Evolutionary conservation across 1,140 invertebrate genomes (phyloP), one percentile per base, ranked within the genome.

Genomic region (Charaxes varanes): DNA sequence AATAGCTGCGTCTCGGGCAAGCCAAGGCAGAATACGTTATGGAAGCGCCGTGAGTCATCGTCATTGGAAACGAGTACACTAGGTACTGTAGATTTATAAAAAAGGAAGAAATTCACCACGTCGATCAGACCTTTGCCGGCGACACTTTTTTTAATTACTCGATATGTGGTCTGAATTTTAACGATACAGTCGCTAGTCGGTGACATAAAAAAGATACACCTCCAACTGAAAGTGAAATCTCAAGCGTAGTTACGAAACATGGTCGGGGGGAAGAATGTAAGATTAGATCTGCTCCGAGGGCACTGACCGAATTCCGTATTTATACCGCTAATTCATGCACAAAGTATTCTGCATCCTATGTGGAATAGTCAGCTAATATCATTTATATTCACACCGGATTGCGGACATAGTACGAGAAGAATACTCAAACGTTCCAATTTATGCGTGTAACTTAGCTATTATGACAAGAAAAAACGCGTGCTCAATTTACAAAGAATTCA

Each of bases 221-320:
- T 27, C 21, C 18, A 41, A 45, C 52, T 52, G 64, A 76, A 73
- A 74, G 64, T 62, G 73, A 78, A 74, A 74, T 61, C 54, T 62
- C 50, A 58, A 56, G 49, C 38, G 41, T 52, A 50, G 53, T 77
- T 74, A 74, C 72, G 68, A 74, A 76, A 80, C 62, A 48, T 33
- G 22, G 30, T 22, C 46, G 23, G 41, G 34, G 41, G 43, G 37
- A 57, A 48, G 55, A 58, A 52, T 49, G 48, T 53, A 53, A 70
- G 72, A 72, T 73, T 70, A 74, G 65, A 70, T 69, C 58, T 66
- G 59, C 41, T 48, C 34, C 41, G 70, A 61, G 74, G 65, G 63
- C 74, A 73, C 56, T 74, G 78, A 79, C 78, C 78, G 70, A 77
- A 61, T 72, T 77, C 66, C 74, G 68, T 60, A 69, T 73, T 76